Evolutionary conservation across 2,888 invertebrate genomes (phyloP), one percentile per base, ranked within the genome.

Genomic region (Ditylenchus weischeri): DNA sequence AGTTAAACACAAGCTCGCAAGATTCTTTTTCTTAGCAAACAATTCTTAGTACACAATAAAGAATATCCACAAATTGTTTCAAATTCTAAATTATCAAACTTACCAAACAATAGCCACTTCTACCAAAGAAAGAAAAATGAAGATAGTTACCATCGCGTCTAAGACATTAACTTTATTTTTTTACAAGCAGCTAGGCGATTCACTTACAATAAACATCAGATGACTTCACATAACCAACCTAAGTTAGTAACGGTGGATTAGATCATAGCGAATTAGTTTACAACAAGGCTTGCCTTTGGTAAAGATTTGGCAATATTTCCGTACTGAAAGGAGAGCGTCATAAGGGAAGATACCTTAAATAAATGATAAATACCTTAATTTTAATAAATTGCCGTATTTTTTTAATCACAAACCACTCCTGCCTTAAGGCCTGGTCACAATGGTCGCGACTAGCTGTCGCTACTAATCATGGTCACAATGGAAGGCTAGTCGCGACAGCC

Each of bases 301-400:
- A 79, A 75, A 43, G 74, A 76, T 57, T 78, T 78, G 1, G 79
- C 79, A 13, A 79, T 78, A 62, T 79, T 79, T 62, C 79, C 79
- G 62, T 79, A 79, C 77, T 79, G 69, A 66, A 78, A 78, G 35
- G 64, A 59, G 38, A 78, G 70, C n/a, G 78, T 77, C 48, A 66
- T 35, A 15, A 66, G 51, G 19, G 66, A 66, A 23, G 65, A 54
- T 48, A 66, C 66, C 65, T 49, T 57, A 69, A 36, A 35, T 69
- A n/a, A n/a, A 29, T 29, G 5, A 29, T 29, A 29, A 29, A 29
- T 29, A n/a, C n/a, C n/a, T n/a, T n/a, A n/a, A n/a, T 29, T 29
- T 29, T 4, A 3, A 47, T 8, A 36, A 29, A 62, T 6, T 21
- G n/a, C 36, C 0, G 19, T 0, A 7, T 21, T 29, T 29, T 5